Conservation (phyloP, 2,113 vertebrate genomes). For the Willisornis vidua region DNA sequence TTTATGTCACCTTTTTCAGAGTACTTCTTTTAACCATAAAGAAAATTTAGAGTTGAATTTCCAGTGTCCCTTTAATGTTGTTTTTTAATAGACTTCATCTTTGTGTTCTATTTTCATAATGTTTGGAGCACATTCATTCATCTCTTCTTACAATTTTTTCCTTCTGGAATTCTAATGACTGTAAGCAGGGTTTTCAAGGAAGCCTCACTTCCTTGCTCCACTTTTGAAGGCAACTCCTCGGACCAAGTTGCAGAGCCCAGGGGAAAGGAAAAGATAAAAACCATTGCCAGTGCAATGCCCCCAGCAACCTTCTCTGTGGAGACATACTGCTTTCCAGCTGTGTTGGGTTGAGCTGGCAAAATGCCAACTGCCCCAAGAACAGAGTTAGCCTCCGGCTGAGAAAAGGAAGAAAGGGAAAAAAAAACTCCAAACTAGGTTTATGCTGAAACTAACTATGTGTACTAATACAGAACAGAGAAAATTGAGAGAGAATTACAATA, state of each 20-base stretch:
- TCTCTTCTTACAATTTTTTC: not conserved
- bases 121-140: not conserved
- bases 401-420: too few relatives aligned
- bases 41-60: not conserved
- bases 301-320: not conserved
- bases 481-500: too few relatives aligned
- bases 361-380: too few relatives aligned
- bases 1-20: not conserved
- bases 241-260: not conserved
- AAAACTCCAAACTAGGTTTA: too few relatives aligned
- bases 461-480: too few relatives aligned
- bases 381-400: too few relatives aligned
- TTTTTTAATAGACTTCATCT: not conserved
- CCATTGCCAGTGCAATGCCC: not conserved
- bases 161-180: not conserved
- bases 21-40: not conserved
- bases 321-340: not conserved
- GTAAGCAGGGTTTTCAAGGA: constrained; percentile 17
- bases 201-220: not conserved
- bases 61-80: not conserved
- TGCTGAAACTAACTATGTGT: too few relatives aligned
- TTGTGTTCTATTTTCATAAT: not conserved
- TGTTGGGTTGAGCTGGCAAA: too few relatives aligned
- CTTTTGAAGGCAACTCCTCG: not conserved
- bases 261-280: not conserved